Evolutionary conservation across 2,113 vertebrate genomes (phyloP).

Genomic region (Daubentonia madagascariensis): DNA sequence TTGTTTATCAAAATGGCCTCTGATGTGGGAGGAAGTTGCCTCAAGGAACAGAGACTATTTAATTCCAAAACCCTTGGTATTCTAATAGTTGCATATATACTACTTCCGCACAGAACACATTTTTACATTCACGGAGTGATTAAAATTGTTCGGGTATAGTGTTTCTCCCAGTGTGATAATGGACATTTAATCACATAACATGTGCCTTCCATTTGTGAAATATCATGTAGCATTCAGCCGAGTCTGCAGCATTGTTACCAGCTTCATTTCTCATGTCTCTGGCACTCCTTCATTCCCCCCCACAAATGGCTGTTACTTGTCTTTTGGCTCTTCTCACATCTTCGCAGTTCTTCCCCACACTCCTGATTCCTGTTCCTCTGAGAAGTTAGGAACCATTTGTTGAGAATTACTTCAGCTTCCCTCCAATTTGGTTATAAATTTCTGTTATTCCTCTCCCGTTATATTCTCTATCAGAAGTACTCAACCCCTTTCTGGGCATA

Average conservation of each 20-base stretch:
- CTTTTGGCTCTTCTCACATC: not conserved
- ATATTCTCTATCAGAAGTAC: not conserved
- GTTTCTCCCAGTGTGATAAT: conserved; percentile 19
- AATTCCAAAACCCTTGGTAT: conserved; percentile 8
- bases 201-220: conserved; percentile 1
- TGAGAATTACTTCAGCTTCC: not conserved
- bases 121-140: conserved; percentile 25
- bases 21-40: conserved; percentile 12
- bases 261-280: not conserved
- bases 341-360: not conserved
- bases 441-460: not conserved
- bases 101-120: not conserved
- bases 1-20: not conserved
- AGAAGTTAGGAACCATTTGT: not conserved
- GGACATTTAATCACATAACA: conserved; percentile 46
- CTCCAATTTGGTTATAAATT: not conserved
- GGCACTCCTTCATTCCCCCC: not conserved
- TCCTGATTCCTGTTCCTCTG: not conserved
- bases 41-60: not conserved
- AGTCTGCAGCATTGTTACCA: not conserved
- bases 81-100: not conserved
- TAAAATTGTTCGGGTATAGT: not conserved
- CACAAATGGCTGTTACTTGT: not conserved
- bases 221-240: not conserved
- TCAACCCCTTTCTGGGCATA: not conserved